Evolutionary conservation across 2,888 invertebrate species (phyloP), one percentile per base, ranked within the genome.

Genomic region (Drosophila flavopinicola): DNA sequence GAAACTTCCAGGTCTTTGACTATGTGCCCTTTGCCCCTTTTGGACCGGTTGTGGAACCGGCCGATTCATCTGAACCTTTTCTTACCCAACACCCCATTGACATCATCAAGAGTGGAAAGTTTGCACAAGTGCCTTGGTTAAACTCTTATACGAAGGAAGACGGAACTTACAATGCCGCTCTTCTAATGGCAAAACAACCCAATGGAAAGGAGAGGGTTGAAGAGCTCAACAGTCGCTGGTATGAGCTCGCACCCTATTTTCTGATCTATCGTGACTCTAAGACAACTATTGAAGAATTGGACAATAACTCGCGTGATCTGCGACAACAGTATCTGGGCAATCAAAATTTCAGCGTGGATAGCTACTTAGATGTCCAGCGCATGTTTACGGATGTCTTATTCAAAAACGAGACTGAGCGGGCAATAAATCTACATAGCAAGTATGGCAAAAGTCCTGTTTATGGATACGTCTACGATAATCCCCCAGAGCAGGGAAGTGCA

Each of bases 371-470:
- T 6, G 33, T 89, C 2, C 87, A 89, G 49, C 74, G 94, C 91
- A 92, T 95, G 78, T 91, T 94, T 0, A 92, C 94, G 0, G 95
- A 96, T 88, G 91, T 95, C 9, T 89, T 94, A 0, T 95, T 95
- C 85, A 90, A 92, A 0, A 92, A 90, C 2, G 94, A 93, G 32
- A 93, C 93, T 0, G 93, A 94, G 39, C 92, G 92, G 65, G 91
- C 94, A n/a, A 93, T 94, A 0, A 92, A 92, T 6, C 33, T 66
- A 20, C 66, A 66, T 29, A 37, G 42, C 1, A 38, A 13, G n/a
- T 15, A 53, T 25, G 27, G 44, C 13, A 59, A 25, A 23, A 52
- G 47, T 9, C 52, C 66, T 1, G 42, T 66, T n/a, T 76, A 77
- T 91, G 53, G 93, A 58, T 95, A 95, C 86, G 92, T 93, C 15